phyloP scores from a whole-genome alignment of 2,888 invertebrate species.

The Petrolisthes manimaculis region DNA sequence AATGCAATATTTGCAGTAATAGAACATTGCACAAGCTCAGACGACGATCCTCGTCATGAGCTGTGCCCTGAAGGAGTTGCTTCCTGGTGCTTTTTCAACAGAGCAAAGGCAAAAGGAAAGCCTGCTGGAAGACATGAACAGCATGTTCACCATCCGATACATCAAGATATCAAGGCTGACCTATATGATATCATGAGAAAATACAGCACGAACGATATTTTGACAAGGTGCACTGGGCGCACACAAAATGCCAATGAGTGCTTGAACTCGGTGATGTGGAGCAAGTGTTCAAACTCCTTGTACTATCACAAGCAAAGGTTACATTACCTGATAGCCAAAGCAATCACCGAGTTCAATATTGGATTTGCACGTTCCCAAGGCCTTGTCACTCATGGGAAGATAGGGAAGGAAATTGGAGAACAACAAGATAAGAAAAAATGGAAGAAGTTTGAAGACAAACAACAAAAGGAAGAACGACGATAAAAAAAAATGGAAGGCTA shows the following conservation, averaged over 20 bases:
- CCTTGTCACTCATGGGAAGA: too few species aligned
- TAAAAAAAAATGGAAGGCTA: too few species aligned
- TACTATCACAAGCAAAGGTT: background rate
- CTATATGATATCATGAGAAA: background rate
- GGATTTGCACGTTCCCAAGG: too few species aligned
- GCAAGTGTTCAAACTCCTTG: background rate
- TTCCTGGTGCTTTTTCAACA: background rate
- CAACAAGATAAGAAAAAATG: too few species aligned
- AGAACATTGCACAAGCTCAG: background rate
- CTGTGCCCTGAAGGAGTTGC: background rate
- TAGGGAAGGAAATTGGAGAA: too few species aligned
- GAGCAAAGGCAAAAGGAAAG: background rate
- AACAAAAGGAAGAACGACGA: too few species aligned
- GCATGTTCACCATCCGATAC: background rate
- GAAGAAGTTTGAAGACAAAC: too few species aligned
- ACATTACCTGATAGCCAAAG: background rate
- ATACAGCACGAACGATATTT: background rate
- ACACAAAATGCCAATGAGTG: background rate
- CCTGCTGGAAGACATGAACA: background rate
- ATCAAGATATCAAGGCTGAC: background rate
- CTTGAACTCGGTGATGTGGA: background rate
- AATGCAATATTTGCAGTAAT: background rate
- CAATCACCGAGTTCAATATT: too few species aligned
- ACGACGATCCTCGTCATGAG: background rate
- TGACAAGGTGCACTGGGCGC: background rate